These are phyloP conservation scores for Escarpia spicata DNA, from an alignment of 2,888 invertebrate genomes.

Conservation along the genomic window DNA sequence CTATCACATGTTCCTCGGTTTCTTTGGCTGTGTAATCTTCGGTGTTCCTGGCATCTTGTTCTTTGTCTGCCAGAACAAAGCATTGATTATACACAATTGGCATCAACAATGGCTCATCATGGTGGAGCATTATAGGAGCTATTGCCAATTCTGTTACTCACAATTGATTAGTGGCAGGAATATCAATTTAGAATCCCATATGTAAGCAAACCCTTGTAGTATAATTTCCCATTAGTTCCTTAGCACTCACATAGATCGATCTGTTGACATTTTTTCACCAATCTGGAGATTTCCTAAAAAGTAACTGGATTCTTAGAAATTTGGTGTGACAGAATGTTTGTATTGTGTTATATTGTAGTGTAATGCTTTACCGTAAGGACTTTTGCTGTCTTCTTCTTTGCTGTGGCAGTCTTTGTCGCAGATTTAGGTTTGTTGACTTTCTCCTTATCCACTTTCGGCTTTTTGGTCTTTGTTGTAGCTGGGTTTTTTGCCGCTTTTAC, in stretches of 20 bases:
- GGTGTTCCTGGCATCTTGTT: neutral
- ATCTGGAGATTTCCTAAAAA: too few species aligned
- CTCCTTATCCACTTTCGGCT: neutral
- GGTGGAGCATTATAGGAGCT: too few species aligned
- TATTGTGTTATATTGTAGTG: neutral
- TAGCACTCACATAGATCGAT: too few species aligned
- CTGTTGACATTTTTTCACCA: too few species aligned
- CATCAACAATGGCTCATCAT: neutral
- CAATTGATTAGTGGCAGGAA: too few species aligned
- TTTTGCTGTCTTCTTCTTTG: neutral
- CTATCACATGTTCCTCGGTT: neutral
- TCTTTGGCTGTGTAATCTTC: neutral
- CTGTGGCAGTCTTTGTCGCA: neutral
- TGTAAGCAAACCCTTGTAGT: too few species aligned
- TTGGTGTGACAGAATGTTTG: too few species aligned
- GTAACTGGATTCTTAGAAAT: too few species aligned
- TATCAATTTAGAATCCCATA: too few species aligned
- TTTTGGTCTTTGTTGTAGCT: neutral
- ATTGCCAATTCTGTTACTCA: too few species aligned
- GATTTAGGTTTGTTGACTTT: neutral
- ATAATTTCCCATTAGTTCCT: too few species aligned
- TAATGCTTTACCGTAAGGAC: neutral
- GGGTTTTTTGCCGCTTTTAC: neutral
- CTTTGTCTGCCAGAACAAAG: neutral
- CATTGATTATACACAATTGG: conserved; percentile 20